phyloP scores from a whole-genome alignment of 1,140 invertebrate species.

The Thaumatotibia leucotreta region DNA sequence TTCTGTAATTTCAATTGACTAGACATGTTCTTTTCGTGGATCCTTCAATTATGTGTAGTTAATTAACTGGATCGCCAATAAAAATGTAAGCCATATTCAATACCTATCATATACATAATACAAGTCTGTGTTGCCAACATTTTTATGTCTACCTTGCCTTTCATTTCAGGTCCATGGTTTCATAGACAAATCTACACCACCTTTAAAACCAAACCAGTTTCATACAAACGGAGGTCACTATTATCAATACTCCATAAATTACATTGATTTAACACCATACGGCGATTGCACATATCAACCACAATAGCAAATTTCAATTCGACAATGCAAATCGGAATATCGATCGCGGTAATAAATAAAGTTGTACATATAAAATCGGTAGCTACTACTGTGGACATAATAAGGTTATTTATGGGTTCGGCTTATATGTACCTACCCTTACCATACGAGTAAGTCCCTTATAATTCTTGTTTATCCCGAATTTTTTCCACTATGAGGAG shows the following conservation, averaged over 20 bases:
- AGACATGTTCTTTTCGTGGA: too few relatives aligned
- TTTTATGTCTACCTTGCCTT: too few relatives aligned
- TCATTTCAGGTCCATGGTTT: neutral
- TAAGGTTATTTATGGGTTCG: constrained; percentile 48
- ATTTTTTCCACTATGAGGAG: too few relatives aligned
- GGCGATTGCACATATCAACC: constrained; percentile 20
- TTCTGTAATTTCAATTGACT: too few relatives aligned
- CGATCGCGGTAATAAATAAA: constrained; percentile 44
- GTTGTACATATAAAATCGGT: constrained; percentile 49
- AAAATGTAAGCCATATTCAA: too few relatives aligned
- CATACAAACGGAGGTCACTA: neutral
- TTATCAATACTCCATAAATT: constrained; percentile 1
- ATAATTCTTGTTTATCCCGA: too few relatives aligned
- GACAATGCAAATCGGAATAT: constrained; percentile 37
- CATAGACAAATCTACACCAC: neutral
- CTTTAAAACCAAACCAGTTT: neutral
- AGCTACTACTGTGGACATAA: constrained; percentile 50
- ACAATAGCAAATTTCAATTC: constrained; percentile 29
- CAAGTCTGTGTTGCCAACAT: too few relatives aligned
- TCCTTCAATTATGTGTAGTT: too few relatives aligned
- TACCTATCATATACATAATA: too few relatives aligned
- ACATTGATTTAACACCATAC: constrained; percentile 25
- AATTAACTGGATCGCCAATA: too few relatives aligned
- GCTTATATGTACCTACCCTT: too few relatives aligned
- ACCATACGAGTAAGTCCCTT: too few relatives aligned